Conservation (phyloP, 2,888 invertebrate species). For the Poecilobothrus nobilitatus region DNA sequence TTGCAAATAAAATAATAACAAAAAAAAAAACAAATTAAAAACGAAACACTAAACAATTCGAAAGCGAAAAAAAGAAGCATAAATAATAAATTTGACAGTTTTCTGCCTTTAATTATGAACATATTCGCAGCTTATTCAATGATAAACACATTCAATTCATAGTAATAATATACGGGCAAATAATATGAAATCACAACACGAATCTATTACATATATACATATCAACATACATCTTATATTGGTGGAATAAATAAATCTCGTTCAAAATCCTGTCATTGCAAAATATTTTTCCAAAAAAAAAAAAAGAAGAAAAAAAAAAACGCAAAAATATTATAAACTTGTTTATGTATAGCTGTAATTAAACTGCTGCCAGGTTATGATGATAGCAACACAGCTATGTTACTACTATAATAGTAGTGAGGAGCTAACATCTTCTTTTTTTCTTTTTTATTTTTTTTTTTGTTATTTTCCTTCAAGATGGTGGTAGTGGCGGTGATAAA, state of each 20-base stretch:
- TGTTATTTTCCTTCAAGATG: no score
- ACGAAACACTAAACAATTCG: background rate
- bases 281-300: background rate
- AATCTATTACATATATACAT: background rate
- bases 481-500: no score
- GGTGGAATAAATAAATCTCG: background rate
- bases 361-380: background rate
- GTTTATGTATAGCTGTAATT: no score
- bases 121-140: background rate
- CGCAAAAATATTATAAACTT: no score
- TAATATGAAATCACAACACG: background rate
- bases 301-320: no score
- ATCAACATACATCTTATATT: background rate
- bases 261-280: background rate
- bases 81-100: slow-evolving; percentile 6
- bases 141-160: background rate
- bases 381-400: background rate
- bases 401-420: no score
- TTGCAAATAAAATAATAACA: background rate
- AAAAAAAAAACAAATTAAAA: background rate
- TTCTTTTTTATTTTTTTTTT: no score
- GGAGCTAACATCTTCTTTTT: no score
- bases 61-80: background rate
- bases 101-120: background rate
- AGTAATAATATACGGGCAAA: background rate